Percentiles rank a stretch among this genome's conserved stretches.
Evolutionary conservation across 2,888 invertebrate genomes (phyloP).

Genomic region (Phymatocera aterrima): DNA sequence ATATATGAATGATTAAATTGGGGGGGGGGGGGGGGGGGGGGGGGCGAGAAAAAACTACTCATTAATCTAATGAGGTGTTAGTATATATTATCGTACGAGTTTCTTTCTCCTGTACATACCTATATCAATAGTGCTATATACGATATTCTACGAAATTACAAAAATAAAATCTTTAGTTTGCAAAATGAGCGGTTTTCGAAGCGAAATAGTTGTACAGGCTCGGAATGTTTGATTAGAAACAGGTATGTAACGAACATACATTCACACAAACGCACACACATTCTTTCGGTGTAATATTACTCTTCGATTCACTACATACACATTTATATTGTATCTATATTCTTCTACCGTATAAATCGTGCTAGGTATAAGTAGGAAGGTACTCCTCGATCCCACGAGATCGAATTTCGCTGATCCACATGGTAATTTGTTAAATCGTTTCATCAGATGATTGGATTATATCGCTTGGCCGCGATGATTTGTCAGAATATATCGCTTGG

Average conservation of each 20-base stretch:
- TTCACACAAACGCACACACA: neutral
- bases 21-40: no score
- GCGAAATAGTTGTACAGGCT: no score
- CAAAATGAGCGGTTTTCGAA: neutral
- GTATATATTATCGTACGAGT: neutral
- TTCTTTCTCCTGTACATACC: neutral
- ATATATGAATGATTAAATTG: neutral
- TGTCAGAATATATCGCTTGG: no score
- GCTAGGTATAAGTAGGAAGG: no score
- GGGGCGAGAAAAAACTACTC: neutral
- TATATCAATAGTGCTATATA: neutral
- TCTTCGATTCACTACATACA: neutral
- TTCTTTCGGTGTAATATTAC: neutral
- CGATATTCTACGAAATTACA: neutral
- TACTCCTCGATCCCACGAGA: slow-evolving; percentile 4
- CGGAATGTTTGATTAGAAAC: neutral
- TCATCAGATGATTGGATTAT: neutral
- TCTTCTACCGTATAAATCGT: no score
- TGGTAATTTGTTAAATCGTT: neutral
- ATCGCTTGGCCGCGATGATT: no score
- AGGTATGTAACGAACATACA: neutral
- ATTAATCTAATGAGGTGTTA: neutral
- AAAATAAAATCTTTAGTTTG: slow-evolving; percentile 1
- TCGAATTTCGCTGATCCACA: slow-evolving; percentile 28
- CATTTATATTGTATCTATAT: neutral